Evolutionary conservation across 2,797 vertebrate species (phyloP).

Genomic region (Synaphobranchus kaupii): DNA sequence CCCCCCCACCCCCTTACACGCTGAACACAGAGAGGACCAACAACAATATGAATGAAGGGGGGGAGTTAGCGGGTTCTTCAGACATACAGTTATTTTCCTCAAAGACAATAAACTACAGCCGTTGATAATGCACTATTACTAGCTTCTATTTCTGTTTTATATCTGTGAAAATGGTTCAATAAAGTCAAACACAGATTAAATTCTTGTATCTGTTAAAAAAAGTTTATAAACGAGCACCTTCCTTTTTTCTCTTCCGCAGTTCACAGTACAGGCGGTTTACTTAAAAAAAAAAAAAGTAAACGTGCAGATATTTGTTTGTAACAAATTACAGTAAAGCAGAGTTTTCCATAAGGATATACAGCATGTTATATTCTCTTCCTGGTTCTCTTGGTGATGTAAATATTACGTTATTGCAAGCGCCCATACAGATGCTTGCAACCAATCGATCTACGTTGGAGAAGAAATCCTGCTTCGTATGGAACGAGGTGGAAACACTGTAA

Average conservation of each 20-base stretch:
- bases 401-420: background rate
- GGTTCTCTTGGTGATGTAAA: background rate
- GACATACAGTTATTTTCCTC: background rate
- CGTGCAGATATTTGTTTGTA: background rate
- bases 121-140: background rate
- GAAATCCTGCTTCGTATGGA: background rate
- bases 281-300: background rate
- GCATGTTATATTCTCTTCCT: background rate
- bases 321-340: background rate
- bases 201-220: background rate
- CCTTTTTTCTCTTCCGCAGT: background rate
- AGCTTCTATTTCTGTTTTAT: background rate
- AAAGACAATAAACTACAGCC: background rate
- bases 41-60: background rate
- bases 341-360: background rate
- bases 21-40: background rate
- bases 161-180: background rate
- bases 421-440: background rate
- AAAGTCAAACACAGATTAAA: background rate
- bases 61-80: background rate
- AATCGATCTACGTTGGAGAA: background rate
- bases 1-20: background rate
- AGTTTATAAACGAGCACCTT: background rate
- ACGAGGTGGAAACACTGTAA: slow-evolving; percentile 27
- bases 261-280: background rate